Percentiles rank a stretch among this genome's conserved stretches.
Evolutionary conservation across 2,797 vertebrate genomes (phyloP).

Genomic region (Mormyrus hasselquistii): DNA sequence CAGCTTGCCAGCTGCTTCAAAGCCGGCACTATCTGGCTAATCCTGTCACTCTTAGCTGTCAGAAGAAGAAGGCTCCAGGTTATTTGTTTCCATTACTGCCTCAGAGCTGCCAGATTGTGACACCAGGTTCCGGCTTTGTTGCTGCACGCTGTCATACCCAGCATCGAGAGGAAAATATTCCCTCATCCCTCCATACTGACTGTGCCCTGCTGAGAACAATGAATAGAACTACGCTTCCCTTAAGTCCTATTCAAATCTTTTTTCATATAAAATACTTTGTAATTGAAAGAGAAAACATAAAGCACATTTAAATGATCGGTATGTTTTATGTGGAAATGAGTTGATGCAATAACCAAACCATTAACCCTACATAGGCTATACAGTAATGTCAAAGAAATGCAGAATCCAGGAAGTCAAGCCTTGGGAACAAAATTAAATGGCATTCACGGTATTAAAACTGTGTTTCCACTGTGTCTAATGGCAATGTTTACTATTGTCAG

Average conservation of each 20-base stretch:
- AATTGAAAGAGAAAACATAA: background rate
- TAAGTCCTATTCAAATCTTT: background rate
- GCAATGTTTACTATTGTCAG: background rate
- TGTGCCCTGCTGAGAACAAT: background rate
- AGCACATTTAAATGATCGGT: background rate
- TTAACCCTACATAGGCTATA: background rate
- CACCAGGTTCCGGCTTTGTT: constrained; percentile 37
- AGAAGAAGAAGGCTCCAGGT: constrained; percentile 48
- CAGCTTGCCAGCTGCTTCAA: constrained; percentile 46
- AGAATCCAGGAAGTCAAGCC: background rate
- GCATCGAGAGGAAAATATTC: constrained; percentile 40
- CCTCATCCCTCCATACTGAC: constrained; percentile 19
- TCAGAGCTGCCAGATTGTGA: constrained; percentile 49
- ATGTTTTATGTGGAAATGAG: background rate
- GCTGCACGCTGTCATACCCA: constrained; percentile 45
- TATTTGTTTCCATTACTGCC: constrained; percentile 53
- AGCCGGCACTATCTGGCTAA: constrained; percentile 29
- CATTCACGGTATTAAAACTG: background rate
- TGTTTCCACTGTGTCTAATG: background rate
- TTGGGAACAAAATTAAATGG: background rate
- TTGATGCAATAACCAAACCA: background rate
- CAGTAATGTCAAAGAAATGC: background rate
- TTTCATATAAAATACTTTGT: background rate
- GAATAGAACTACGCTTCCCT: background rate
- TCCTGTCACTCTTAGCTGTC: constrained; percentile 48